Evolutionary conservation across 2,797 vertebrate species (phyloP).

Genomic region (Premnoplex brunnescens): DNA sequence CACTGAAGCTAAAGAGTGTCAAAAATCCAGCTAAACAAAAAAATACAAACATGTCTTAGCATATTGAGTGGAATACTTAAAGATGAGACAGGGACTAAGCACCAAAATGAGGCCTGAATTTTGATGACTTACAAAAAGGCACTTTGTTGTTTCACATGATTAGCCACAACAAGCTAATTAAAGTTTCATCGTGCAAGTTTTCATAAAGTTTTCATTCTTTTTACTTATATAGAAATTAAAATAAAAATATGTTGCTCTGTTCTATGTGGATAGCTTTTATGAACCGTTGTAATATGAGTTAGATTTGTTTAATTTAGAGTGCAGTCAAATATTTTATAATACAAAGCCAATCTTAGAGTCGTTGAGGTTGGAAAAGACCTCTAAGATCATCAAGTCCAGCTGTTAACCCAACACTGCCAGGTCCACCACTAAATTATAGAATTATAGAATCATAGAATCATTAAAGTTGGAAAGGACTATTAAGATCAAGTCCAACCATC

Average conservation of each 20-base stretch:
- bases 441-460: neutral
- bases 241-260: neutral
- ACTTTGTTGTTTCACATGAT: neutral
- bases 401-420: neutral
- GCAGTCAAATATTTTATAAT: neutral
- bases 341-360: neutral
- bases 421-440: neutral
- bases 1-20: neutral
- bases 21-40: neutral
- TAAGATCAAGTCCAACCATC: neutral
- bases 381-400: neutral
- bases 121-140: neutral
- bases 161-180: neutral
- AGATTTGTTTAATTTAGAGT: neutral
- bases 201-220: neutral
- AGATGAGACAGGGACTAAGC: neutral
- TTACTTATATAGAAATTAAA: neutral
- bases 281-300: neutral
- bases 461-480: neutral
- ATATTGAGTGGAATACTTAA: neutral
- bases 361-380: neutral
- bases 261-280: neutral
- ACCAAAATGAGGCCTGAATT: neutral
- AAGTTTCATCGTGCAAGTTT: neutral
- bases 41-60: neutral